Evolutionary conservation across 2,797 vertebrate species (phyloP).

Genomic region (Trachurus trachurus): DNA sequence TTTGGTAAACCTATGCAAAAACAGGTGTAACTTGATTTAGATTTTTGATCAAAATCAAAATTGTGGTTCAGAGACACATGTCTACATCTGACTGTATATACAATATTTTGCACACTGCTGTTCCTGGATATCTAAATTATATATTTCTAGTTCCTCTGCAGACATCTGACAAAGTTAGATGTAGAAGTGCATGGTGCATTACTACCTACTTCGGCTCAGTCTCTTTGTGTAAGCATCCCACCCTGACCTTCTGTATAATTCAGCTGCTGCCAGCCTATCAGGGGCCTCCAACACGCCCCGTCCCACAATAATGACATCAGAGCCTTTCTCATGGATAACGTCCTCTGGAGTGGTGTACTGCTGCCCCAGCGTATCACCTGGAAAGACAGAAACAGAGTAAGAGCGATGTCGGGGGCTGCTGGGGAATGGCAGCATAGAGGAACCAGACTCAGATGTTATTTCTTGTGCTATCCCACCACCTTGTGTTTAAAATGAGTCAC

Average conservation of each 20-base stretch:
- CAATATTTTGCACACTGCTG: background rate
- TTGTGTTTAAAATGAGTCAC: conserved; percentile 41
- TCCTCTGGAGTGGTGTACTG: conserved; percentile 92
- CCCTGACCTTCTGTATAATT: conserved; percentile 90
- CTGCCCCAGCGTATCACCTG: conserved; percentile 93
- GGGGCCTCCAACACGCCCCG: conserved; percentile 90
- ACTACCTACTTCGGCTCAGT: conserved; percentile 59
- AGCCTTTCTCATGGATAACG: conserved; percentile 88
- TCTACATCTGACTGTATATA: background rate
- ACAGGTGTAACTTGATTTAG: conserved; percentile 5
- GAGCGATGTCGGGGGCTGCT: too few relatives aligned
- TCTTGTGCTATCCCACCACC: conserved; percentile 60
- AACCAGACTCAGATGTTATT: background rate
- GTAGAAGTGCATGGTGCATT: background rate
- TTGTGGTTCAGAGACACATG: background rate
- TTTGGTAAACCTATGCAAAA: background rate
- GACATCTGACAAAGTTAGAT: background rate
- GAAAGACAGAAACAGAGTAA: background rate
- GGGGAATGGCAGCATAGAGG: background rate
- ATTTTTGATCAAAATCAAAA: too few relatives aligned
- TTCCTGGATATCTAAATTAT: background rate
- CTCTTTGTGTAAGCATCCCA: conserved; percentile 92
- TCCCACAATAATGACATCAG: conserved; percentile 96
- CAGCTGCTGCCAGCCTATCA: conserved; percentile 86
- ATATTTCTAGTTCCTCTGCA: background rate